Conservation (phyloP, 2,888 invertebrate species). For the Dorcus hopei region DNA sequence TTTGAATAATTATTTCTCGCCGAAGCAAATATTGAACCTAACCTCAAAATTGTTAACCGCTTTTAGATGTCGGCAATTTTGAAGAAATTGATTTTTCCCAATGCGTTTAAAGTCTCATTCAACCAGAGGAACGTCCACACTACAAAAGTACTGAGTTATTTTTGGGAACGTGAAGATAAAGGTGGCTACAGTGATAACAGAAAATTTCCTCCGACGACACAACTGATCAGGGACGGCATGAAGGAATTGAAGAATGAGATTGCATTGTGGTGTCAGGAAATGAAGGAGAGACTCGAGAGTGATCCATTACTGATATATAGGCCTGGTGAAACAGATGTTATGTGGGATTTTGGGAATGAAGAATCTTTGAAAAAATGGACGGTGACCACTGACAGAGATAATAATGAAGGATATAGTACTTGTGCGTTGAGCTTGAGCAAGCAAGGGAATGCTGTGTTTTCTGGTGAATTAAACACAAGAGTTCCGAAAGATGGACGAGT, state of each 20-base stretch:
- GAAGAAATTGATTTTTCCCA: too few species aligned
- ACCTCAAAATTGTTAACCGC: too few species aligned
- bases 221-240: conserved; percentile 62
- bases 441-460: conserved; percentile 68
- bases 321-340: conserved; percentile 68
- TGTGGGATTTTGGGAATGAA: conserved; percentile 67
- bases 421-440: conserved; percentile 65
- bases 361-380: conserved; percentile 67
- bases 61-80: too few species aligned
- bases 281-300: conserved; percentile 59
- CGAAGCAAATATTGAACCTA: too few species aligned
- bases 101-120: too few species aligned
- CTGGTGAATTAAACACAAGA: conserved; percentile 65
- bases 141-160: conserved; percentile 29
- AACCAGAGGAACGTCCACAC: not conserved
- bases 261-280: conserved; percentile 63
- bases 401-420: conserved; percentile 73
- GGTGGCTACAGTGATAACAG: conserved; percentile 54
- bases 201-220: conserved; percentile 49
- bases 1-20: too few species aligned
- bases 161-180: conserved; percentile 61
- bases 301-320: conserved; percentile 59
- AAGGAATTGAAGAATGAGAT: conserved; percentile 66
- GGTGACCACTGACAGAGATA: conserved; percentile 75
- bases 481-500: conserved; percentile 78